Base-by-base conservation (phyloP, 2,888 invertebrate species). In the Thumatha senex region DNA sequence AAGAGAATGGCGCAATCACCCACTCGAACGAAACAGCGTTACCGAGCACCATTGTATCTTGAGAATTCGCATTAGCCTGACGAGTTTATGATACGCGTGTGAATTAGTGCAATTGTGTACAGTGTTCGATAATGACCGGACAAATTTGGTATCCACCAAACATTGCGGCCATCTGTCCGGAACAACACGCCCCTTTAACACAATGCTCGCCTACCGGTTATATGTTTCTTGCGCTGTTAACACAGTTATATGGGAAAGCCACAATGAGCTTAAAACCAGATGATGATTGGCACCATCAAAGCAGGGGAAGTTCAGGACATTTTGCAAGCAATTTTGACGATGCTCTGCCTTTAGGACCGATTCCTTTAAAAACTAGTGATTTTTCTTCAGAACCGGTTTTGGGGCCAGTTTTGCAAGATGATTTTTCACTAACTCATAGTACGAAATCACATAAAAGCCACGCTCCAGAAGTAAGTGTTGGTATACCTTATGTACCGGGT, bases 181-280 rank as follows among this genome's bases (percentile, higher is more conserved):
- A 92, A 7, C 80, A 92, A 49, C 84, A 88, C 1, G 92, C 90
- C 1, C 85, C 93, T 0, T 54, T 89, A 8, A 93, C 94, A 0
- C 93, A 93, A 54, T 95, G 95, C 63, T 91, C 93, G 2, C 88
- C 93, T 13, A 84, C 92, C 0, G 92, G 93, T 0, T 91, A 92
- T 39, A 76, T 94, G 78, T 95, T 93, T 66, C 74, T 95, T 34
- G 85, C 93, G 0, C 74, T 95, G 30, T 67, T 95, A 0, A 76
- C 93, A 0, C 91, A 88, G 49, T 72, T 94, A 1, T 94, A 94
- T 62, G 93, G 95, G 0, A 76, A 84, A 18, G 93, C 94, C 0
- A 74, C 35, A 62, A 54, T 59, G 55, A 36, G 67, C 70, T 9
- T 59, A 64, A 18, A 76, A 69, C 46, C 68, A 24, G 47, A 54